Base-by-base conservation (phyloP, 2,888 invertebrate genomes). In the Mythimna loreyi region DNA sequence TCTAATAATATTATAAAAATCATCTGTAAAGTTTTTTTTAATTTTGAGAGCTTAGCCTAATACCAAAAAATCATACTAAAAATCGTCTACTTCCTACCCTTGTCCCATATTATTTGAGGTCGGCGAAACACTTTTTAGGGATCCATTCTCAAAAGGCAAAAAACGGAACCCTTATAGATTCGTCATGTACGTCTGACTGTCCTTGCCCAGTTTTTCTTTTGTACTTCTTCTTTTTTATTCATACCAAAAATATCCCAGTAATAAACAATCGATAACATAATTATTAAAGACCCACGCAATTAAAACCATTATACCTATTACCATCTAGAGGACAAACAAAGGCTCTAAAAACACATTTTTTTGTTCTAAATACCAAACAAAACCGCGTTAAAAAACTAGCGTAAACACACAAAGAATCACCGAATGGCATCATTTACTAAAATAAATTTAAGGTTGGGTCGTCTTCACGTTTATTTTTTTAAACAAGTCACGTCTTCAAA, bases 401-500 rank as follows among this genome's bases (percentile, higher is more conserved):
- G 21, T 23, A 80, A 25, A 64, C 53, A 76, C 23, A 68, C 57
- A 71, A 61, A 56, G 47, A 73, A 61, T 25, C 13, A 9, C 25
- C 57, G 53, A 33, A 52, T 82, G 63, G 73, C 82, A 80, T 82
- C 82, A 82, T 67, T 33, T 57, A 55, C 67, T 53, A 58, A 81
- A 76, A 83, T 82, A 82, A 47, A 61, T 52, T 56, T 36, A 36
- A 79, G 71, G 73, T 36, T 47, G 30, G 49, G 61, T 75, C 64
- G 16, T 63, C 53, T 60, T 28, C 58, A 9, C 3, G 28, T 55
- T 50, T 13, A 11, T 49, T 53, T 71, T 69, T 56, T 43, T 16
- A 80, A 36, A 11, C 82, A 6, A 36, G 67, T 82, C 82, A 84
- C 84, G 82, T 76, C 43, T 33, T n/a, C 7, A 53, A 36, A 61